These are phyloP conservation scores for Actinemys pallida DNA, from an alignment of 2,113 vertebrate species.

Conservation along the genomic window DNA sequence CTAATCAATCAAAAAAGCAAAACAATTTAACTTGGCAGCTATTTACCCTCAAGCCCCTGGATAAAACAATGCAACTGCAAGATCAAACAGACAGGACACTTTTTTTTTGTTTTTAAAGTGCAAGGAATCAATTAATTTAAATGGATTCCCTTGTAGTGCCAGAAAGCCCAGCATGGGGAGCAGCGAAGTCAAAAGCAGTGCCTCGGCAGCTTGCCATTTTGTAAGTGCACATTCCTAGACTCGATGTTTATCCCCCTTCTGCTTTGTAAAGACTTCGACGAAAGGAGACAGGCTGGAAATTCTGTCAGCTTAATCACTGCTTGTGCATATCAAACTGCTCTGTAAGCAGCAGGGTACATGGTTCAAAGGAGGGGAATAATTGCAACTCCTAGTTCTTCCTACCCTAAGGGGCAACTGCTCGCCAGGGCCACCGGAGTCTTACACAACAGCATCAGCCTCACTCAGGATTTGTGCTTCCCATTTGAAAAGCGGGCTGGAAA, in stretches of 20 bases:
- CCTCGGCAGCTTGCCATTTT: background rate
- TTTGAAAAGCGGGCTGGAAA: background rate
- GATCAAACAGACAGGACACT: background rate
- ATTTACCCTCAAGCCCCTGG: background rate
- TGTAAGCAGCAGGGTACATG: background rate
- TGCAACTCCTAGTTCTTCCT: no score
- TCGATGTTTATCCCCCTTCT: background rate
- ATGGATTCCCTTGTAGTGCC: background rate
- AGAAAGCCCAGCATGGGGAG: background rate
- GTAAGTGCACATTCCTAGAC: background rate
- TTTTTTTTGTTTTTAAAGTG: background rate
- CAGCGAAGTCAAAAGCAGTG: background rate
- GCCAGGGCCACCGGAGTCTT: background rate
- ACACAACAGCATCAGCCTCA: background rate
- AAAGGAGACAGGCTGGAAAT: background rate
- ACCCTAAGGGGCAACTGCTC: background rate
- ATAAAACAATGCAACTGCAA: background rate
- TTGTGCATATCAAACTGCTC: background rate
- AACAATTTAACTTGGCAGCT: background rate
- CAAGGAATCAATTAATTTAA: slow-evolving; percentile 33
- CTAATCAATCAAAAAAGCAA: background rate
- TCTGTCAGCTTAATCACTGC: background rate
- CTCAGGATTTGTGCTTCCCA: background rate
- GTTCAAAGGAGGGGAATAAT: background rate
- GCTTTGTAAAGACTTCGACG: background rate